Base-by-base conservation (phyloP, 2,113 vertebrate species). In the Myrmophylax atrothorax region DNA sequence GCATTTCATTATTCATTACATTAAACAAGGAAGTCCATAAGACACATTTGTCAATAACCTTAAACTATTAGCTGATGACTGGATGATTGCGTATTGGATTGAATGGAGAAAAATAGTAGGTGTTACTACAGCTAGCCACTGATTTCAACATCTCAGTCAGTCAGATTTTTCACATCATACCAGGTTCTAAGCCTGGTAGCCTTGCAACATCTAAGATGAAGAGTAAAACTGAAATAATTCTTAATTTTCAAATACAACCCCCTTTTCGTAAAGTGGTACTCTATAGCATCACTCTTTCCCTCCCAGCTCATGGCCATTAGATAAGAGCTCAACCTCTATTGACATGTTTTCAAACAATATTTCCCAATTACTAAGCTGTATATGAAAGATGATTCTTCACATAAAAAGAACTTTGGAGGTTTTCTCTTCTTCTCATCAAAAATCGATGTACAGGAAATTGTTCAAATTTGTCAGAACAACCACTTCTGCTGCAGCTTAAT, bases 361-460 rank as follows among this genome's bases (percentile, higher is more conserved):
- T 95, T 97, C 56, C 80, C 86, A 89, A 18, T 94, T 90, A 78
- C 76, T 82, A 89, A 91, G 52, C 64, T 56, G 19, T 18, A 19
- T 86, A 67, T 75, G 91, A 90, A 95, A 92, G 69, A 91, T 89
- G 68, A 72, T 72, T 75, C 73, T 81, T 92, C 86, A 75, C 2
- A 0, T 68, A 62, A 84, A 94, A 91, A 91, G 91, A 93, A 84
- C 63, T 83, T 90, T 7, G 28, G 42, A 87, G 75, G 79, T 83
- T 92, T 94, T 95, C 70, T 81, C 94, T 94, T 75, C 66, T 74
- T 73, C 68, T 92, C 88, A 93, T 93, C 72, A 92, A 80, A 95
- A 95, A 95, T 94, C 92, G 3, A 95, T 95, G 85, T 42, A 78
- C 37, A 86, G 92, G 83, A 96, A 96, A 95, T 87, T 94, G 93